Conservation (phyloP, 2,113 vertebrate species). For the Bujurquina vittata region DNA sequence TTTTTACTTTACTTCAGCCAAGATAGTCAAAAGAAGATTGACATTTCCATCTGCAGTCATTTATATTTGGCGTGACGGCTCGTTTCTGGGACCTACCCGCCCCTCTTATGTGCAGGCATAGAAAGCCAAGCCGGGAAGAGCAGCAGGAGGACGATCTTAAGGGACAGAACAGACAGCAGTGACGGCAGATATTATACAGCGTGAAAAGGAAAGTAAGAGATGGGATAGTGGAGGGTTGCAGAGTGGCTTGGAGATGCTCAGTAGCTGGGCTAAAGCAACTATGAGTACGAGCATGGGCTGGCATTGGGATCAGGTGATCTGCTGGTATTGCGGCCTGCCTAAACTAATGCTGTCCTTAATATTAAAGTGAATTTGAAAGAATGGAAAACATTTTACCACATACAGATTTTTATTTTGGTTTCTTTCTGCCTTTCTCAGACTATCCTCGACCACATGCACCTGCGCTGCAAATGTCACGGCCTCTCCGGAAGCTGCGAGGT, state of each 20-base stretch:
- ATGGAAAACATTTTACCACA: neutral
- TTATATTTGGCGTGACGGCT: neutral
- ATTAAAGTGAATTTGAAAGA: neutral
- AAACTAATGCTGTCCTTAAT: neutral
- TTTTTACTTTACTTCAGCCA: neutral
- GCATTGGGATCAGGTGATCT: neutral
- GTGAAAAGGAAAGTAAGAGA: neutral
- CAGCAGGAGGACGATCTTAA: neutral
- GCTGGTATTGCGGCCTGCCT: neutral
- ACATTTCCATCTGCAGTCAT: neutral
- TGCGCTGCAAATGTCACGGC: constrained; percentile 97
- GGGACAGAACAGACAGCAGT: neutral
- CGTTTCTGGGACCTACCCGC: neutral
- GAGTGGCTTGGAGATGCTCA: neutral
- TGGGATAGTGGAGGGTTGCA: neutral
- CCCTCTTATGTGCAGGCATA: neutral
- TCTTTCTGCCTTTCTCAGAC: constrained; percentile 78
- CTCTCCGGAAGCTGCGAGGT: constrained; percentile 98
- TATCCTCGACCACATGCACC: constrained; percentile 98
- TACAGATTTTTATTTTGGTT: neutral
- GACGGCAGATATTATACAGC: neutral
- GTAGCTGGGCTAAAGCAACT: neutral
- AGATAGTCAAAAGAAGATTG: neutral
- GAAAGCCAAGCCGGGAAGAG: neutral
- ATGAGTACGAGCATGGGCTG: neutral